phyloP scores from a whole-genome alignment of 37 sponge, comb jelly and placozoan genomes.

The Crambe crambe region DNA sequence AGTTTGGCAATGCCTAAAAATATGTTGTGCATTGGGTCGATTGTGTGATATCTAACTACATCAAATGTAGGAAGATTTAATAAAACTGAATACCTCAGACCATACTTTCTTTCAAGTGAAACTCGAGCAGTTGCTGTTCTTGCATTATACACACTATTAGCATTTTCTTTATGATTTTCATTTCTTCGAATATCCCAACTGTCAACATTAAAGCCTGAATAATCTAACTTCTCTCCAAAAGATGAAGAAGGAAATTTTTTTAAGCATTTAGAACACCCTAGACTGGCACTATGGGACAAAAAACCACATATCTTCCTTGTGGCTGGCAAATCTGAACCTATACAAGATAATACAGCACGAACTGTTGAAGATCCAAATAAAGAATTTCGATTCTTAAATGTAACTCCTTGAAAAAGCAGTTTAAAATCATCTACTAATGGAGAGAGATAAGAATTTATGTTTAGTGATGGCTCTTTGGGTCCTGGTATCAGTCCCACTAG shows the following conservation, averaged over 20 bases:
- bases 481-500: constrained; percentile 1
- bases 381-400: no score
- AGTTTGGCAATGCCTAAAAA: constrained; percentile 62
- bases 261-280: constrained; percentile 24
- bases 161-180: neutral
- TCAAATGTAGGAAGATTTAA: constrained; percentile 57
- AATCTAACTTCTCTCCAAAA: constrained; percentile 9
- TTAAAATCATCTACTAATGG: neutral
- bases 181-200: constrained; percentile 2
- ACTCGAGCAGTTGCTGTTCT: neutral
- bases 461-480: neutral
- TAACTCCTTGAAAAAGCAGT: neutral
- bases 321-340: constrained; percentile 36
- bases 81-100: constrained; percentile 40
- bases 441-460: neutral
- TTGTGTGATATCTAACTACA: constrained; percentile 8
- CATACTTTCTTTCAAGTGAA: neutral
- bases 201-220: constrained; percentile 31
- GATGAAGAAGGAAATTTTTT: constrained; percentile 7
- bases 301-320: constrained; percentile 41
- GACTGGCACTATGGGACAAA: constrained; percentile 24
- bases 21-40: constrained; percentile 73
- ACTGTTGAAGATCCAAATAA: no score
- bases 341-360: constrained; percentile 25
- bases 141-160: neutral